Evolutionary conservation across 2,113 vertebrate genomes (phyloP), one percentile per base, ranked within the genome.

Genomic region (Lasiurus cinereus): DNA sequence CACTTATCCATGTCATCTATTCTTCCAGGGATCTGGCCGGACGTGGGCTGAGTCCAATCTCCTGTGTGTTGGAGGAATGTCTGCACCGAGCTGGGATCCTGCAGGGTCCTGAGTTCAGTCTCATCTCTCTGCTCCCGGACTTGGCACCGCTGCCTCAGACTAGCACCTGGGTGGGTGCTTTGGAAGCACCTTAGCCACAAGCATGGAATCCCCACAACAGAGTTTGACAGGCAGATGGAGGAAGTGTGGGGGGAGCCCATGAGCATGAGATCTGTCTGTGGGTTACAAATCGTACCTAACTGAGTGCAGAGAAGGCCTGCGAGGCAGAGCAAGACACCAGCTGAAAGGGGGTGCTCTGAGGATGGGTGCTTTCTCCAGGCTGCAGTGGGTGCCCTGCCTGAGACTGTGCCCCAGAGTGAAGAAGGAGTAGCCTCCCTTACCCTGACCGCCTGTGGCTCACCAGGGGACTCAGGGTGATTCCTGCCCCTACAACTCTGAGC

Each of bases 1-100:
- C 19, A 24, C n/a, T 8, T 8, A 22, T 0, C 2, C 50, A 4
- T 2, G n/a, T 24, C 3, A 22, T 15, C 77, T 13, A 4, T 36
- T 36, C 52, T 36, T 36, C 77, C n/a, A 8, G n/a, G 13, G 52
- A 36, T 16, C 52, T 39, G 52, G 77, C 22, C 5, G 2, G 77
- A 8, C 12, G 7, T 56, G 77, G 52, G 14, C 77, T 15, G 50
- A 79, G 24, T n/a, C 52, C 24, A 8, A 5, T 9, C 12, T 24
- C 14, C 50, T 3, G 3, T 24, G 31, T 22, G n/a, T 22, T 36
- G 50, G 48, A 13, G 76, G 31, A 15, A n/a, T 9, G n/a, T 36
- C n/a, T 24, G n/a, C n/a, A 8, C 50, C 0, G n/a, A 6, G 3
- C 31, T 7, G 50, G 50, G 50, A 52, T 13, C 19, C 76, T 33